Percentiles rank a stretch among this genome's conserved stretches.
Conservation (phyloP, 2,888 invertebrate species). For the Spilarctia lutea region DNA sequence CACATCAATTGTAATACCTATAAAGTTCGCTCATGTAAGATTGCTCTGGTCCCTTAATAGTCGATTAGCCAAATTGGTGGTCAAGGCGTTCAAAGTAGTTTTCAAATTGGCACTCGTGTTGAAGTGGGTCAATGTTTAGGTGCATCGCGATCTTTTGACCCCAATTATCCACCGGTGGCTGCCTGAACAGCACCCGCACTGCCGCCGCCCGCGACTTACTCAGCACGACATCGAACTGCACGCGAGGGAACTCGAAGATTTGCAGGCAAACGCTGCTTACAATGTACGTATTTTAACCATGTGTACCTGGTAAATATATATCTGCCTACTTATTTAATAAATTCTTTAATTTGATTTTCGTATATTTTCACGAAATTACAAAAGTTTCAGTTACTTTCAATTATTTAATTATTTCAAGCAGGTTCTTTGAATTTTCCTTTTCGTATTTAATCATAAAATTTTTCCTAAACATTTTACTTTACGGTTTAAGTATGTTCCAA, state of each 20-base stretch:
- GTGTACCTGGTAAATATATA: background rate
- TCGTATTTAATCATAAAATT: too few species aligned
- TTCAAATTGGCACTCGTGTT: slow-evolving; percentile 20
- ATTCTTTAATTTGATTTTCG: background rate
- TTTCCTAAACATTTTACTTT: background rate
- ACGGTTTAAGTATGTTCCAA: too few species aligned
- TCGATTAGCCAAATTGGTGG: slow-evolving; percentile 45
- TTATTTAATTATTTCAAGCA: background rate
- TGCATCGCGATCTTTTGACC: slow-evolving; percentile 88
- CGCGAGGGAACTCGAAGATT: slow-evolving; percentile 65
- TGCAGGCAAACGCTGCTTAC: slow-evolving; percentile 55
- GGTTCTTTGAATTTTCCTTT: background rate
- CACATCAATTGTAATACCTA: background rate
- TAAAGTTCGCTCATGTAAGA: slow-evolving; percentile 36
- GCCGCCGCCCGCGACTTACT: slow-evolving; percentile 73
- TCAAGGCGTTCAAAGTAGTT: slow-evolving; percentile 36
- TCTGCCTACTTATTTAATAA: background rate
- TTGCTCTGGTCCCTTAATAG: slow-evolving; percentile 40
- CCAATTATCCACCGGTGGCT: slow-evolving; percentile 88
- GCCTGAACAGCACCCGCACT: slow-evolving; percentile 72
- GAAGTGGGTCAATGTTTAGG: slow-evolving; percentile 50
- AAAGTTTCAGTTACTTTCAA: background rate
- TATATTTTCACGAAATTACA: background rate
- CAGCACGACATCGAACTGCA: slow-evolving; percentile 74
- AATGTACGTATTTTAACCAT: slow-evolving; percentile 51